Base-by-base conservation (phyloP, 2,113 vertebrate species). In the Maccullochella peelii region DNA sequence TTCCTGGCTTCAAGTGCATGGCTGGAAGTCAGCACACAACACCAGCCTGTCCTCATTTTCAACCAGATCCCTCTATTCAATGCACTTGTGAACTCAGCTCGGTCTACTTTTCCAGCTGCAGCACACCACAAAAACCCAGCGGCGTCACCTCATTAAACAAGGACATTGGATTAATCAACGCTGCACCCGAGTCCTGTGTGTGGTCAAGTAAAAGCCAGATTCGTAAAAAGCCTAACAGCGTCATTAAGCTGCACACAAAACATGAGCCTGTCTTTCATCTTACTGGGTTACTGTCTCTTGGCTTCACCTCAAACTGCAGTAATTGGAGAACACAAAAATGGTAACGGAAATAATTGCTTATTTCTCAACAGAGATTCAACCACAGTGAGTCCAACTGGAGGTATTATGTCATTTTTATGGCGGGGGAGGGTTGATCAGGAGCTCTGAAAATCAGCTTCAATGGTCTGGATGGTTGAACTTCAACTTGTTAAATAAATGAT, bases 81-180 rank as follows among this genome's bases (percentile, higher is more conserved):
- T 83, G 63, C 49, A 83, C 87, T 59, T 63, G 54, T 84, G 87
- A 93, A 85, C 86, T 77, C 76, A 11, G 58, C 30, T 25, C 16
- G n/a, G n/a, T 82, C 74, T 76, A 59, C 66, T 86, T 83, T 52
- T 72, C 73, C 86, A 80, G 86, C 82, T 88, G 90, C 82, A 70
- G 80, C 84, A 65, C 81, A 54, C 79, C 82, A 82, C 61, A 83
- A 15, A 87, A 77, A 80, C 68, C 89, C 84, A 36, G 62, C 20
- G n/a, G 86, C 87, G 79, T 70, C 77, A 79, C 77, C 82, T 89
- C 82, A 81, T 87, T 91, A 88, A 72, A 77, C 59, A 77, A 50
- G 69, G 86, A 70, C 69, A 80, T 65, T 7, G 38, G 44, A 83
- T 88, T 80, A 88, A 89, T 92, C 73, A 87, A 80, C 42, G 1